Evolutionary conservation across 2,797 vertebrate species (phyloP).

Genomic region (Acropternis orthonyx): DNA sequence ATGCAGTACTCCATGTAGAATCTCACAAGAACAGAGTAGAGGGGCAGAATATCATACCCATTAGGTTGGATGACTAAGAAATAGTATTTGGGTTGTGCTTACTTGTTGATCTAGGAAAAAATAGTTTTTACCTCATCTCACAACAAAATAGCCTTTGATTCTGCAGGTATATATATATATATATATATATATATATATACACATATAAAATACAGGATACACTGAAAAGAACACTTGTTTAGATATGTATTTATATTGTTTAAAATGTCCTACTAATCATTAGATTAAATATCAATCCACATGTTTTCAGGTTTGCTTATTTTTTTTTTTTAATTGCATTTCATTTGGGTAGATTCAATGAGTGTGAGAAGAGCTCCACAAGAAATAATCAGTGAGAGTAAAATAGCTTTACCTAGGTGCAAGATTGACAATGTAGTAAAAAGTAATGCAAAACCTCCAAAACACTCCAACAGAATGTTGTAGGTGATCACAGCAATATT

Average conservation of each 20-base stretch:
- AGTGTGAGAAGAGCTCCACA: background rate
- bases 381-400: background rate
- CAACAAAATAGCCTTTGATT: background rate
- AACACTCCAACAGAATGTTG: background rate
- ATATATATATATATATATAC: background rate
- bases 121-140: background rate
- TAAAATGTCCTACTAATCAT: background rate
- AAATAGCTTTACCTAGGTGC: background rate
- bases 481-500: background rate
- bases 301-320: background rate
- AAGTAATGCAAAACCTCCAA: background rate
- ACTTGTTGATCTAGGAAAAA: background rate
- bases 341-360: background rate
- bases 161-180: fast-evolving
- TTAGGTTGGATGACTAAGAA: background rate
- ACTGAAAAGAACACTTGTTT: background rate
- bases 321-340: background rate
- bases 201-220: background rate
- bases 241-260: background rate
- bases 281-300: background rate
- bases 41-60: background rate
- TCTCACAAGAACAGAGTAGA: background rate
- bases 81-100: background rate
- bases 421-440: background rate
- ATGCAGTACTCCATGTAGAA: background rate